Percentiles rank a stretch among this genome's conserved stretches.
phyloP scores from a whole-genome alignment of 2,797 vertebrate genomes.

The Percopsis omiscomaycus region DNA sequence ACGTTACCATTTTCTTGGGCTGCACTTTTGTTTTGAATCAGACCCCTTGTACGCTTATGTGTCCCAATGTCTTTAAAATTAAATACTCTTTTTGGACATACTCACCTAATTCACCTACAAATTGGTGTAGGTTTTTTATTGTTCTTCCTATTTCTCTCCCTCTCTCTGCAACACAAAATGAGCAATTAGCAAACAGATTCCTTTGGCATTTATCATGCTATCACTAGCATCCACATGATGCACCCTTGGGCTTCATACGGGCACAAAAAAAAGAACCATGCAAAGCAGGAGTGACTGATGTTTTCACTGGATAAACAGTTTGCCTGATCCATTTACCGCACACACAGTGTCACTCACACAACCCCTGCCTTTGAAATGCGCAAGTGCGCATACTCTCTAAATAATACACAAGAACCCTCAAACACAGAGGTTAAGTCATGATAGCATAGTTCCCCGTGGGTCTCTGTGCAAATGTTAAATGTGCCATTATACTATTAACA shows the following conservation, averaged over 20 bases:
- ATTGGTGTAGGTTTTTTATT: neutral
- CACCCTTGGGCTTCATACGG: slow-evolving; percentile 12
- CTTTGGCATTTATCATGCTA: slow-evolving; percentile 14
- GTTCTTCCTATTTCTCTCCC: slow-evolving; percentile 7
- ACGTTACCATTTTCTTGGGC: too few relatives aligned
- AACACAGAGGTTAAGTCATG: slow-evolving; percentile 47
- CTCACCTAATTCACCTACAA: neutral
- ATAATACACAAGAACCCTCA: neutral
- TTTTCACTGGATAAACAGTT: slow-evolving; percentile 32
- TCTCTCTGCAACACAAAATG: slow-evolving; percentile 6
- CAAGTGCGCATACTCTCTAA: slow-evolving; percentile 4
- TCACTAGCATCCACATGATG: slow-evolving; percentile 31
- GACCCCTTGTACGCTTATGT: too few relatives aligned
- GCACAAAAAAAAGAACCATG: slow-evolving; percentile 22
- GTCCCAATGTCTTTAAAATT: too few relatives aligned
- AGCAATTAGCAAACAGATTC: too few relatives aligned
- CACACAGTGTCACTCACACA: neutral
- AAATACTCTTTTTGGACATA: too few relatives aligned
- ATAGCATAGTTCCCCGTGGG: slow-evolving; percentile 46
- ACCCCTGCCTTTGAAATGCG: slow-evolving; percentile 17
- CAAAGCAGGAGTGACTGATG: slow-evolving; percentile 13
- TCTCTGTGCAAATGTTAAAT: slow-evolving; percentile 59
- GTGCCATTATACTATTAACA: slow-evolving; percentile 53
- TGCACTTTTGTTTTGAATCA: too few relatives aligned
- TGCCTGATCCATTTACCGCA: slow-evolving; percentile 19